Percentiles rank a stretch among this genome's conserved stretches.
These are phyloP conservation scores for Sinocyclocheilus maitianheensis DNA, from an alignment of 2,113 vertebrate species.

Conservation along the genomic window DNA sequence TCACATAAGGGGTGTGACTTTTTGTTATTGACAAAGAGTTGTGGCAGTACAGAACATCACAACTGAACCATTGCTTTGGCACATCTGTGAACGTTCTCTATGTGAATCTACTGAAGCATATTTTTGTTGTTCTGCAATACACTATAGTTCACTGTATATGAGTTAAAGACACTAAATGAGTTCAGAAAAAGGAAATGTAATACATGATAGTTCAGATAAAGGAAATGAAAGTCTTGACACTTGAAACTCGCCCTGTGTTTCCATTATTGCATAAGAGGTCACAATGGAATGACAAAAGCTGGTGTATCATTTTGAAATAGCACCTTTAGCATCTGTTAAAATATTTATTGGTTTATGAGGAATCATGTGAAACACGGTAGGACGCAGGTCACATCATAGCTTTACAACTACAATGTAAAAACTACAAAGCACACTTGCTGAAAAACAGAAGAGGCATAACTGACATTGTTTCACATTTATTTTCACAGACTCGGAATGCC, in stretches of 20 bases:
- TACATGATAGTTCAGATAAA: background rate
- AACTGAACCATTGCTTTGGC: background rate
- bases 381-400: background rate
- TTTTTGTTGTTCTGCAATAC: background rate
- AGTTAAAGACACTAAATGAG: background rate
- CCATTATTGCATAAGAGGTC: background rate
- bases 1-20: background rate
- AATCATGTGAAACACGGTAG: background rate
- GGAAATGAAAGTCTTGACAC: background rate
- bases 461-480: background rate
- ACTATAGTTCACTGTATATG: background rate
- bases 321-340: background rate
- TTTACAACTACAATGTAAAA: background rate
- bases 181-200: background rate
- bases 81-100: background rate
- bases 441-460: background rate
- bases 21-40: background rate
- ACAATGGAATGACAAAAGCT: too few species aligned
- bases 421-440: background rate
- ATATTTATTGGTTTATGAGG: too few species aligned
- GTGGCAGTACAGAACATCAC: background rate
- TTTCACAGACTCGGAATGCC: constrained; percentile 57
- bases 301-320: background rate
- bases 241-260: background rate
- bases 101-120: background rate